These are phyloP conservation scores for Sebastes variabilis DNA, from an alignment of 2,797 vertebrate species.

Conservation along the genomic window DNA sequence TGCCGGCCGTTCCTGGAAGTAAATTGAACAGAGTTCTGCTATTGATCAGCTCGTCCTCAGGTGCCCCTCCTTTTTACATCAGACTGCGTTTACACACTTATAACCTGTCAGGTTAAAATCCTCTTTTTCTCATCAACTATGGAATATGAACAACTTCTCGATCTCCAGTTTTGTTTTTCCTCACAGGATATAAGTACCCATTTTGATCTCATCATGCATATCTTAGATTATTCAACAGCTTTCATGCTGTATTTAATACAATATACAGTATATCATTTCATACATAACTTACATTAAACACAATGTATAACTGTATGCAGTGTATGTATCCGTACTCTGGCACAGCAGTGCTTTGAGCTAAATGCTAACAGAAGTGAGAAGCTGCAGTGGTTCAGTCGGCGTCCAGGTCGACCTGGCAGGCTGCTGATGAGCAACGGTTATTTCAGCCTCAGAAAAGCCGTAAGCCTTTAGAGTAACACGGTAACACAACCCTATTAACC, in stretches of 20 bases:
- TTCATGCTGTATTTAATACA: background rate
- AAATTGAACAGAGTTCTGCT: constrained; percentile 35
- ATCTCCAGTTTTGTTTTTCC: background rate
- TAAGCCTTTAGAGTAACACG: constrained; percentile 44
- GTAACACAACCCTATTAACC: constrained; percentile 58
- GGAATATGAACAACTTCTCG: background rate
- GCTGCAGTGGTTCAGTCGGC: background rate
- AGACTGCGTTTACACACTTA: background rate
- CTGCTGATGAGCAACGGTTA: constrained; percentile 24
- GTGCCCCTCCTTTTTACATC: background rate
- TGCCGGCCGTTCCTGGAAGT: constrained; percentile 20
- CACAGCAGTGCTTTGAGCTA: too few relatives aligned
- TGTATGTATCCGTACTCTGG: too few relatives aligned
- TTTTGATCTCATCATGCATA: background rate
- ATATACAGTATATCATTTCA: background rate
- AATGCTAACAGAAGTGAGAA: background rate
- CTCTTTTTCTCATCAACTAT: background rate
- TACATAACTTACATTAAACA: background rate
- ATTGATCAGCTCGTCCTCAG: constrained; percentile 20
- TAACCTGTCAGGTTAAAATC: background rate
- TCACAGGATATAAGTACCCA: background rate
- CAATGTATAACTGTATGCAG: too few relatives aligned
- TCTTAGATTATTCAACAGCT: background rate
- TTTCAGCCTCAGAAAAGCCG: constrained; percentile 29
- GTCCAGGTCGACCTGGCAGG: background rate